These are phyloP conservation scores for Chondrilla cf. caribensis DNA, from an alignment of 37 sponge, comb jelly and placozoan genomes.

Conservation along the genomic window DNA sequence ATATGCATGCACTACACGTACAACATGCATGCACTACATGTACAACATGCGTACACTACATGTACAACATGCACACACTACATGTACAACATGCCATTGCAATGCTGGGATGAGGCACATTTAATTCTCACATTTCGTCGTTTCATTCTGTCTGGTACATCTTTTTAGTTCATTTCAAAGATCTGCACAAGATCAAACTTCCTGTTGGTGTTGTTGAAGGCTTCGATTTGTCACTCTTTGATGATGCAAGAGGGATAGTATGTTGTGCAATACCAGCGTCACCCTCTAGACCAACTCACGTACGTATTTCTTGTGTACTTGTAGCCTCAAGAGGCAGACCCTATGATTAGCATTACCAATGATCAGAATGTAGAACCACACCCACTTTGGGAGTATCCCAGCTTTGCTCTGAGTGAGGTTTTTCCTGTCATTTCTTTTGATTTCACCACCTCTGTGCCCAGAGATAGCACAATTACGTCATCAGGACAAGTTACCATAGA, in stretches of 20 bases:
- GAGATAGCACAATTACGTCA: neutral
- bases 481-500: neutral
- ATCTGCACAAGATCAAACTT: conserved; percentile 57
- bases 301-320: neutral
- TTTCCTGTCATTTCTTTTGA: conserved; percentile 65
- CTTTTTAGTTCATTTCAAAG: conserved; percentile 58
- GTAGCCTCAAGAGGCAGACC: neutral
- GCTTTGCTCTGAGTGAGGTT: conserved; percentile 43
- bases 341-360: neutral
- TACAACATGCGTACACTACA: no score
- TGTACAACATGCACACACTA: no score
- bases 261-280: neutral
- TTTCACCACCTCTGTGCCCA: conserved; percentile 32
- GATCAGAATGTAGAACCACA: conserved; percentile 47
- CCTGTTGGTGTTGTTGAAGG: conserved; percentile 66
- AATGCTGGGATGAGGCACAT: no score
- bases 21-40: no score
- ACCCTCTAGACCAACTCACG: neutral
- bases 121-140: no score
- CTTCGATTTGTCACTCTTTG: conserved; percentile 67
- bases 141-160: no score
- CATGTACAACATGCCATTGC: no score
- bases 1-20: no score
- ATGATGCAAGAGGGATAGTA: conserved; percentile 37
- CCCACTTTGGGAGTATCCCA: conserved; percentile 83